Evolutionary conservation across 2,888 invertebrate species (phyloP), one percentile per base, ranked within the genome.

Genomic region (Zootermopsis nevadensis): DNA sequence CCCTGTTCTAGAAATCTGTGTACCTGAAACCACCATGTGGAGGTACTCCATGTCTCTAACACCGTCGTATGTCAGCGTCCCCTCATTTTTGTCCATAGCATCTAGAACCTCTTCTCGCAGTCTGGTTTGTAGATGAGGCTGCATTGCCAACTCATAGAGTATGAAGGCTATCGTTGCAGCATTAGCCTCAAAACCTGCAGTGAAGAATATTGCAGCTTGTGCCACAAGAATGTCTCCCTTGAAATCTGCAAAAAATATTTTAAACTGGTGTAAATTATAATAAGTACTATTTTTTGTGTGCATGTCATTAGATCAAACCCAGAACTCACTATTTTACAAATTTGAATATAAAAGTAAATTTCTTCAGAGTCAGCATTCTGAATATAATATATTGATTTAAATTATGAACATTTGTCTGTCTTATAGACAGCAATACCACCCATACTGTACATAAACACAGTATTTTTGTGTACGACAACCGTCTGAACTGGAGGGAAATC

Each of bases 181-280:
- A 0, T 86, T 87, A 7, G 87, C 86, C 80, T 87, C 87, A 82
- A 87, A 87, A 1, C 87, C 87, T 35, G 86, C 87, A 33, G 86
- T 69, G 77, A 87, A 87, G 84, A 87, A 87, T 27, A 87, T 80
- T 19, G 86, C 82, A 12, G 85, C 83, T 33, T 87, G 86, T 2
- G 86, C 84, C n/a, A 84, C 35, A 10, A 84, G 55, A 22, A 66
- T 60, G 27, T 81, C 83, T n/a, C 82, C 83, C 7, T 74, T 53
- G 30, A 79, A 77, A 8, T 83, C 83, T 82, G 82, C 30, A 82
- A n/a, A 22, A 35, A 77, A 30, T 12, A 77, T 22, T 35, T 48
- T 19, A 48, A 48, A 48, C 19, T 48, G 12, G 4, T 48, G 48
- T 48, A 12, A 48, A 12, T 19, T 42, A 42, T 42, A 42, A 42